Evolutionary conservation across 2,888 invertebrate genomes (phyloP).

Genomic region (Melieria crassipennis): DNA sequence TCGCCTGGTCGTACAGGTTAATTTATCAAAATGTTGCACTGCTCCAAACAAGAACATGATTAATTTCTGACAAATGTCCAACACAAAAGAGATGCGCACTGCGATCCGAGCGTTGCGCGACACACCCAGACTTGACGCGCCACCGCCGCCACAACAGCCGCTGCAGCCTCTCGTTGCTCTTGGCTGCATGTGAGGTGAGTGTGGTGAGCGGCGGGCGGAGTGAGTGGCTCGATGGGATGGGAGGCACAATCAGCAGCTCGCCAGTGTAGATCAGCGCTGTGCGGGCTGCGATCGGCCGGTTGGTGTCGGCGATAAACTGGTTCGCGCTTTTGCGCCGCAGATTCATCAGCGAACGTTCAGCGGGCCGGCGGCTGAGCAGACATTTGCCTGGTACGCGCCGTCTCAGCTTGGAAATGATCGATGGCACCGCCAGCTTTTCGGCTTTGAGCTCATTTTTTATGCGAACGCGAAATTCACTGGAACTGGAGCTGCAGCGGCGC

Average conservation of each 20-base stretch:
- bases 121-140: conserved; percentile 47
- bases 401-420: conserved; percentile 17
- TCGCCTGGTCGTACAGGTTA: conserved; percentile 41
- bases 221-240: background rate
- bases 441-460: conserved; percentile 14
- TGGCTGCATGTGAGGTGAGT: conserved; percentile 5
- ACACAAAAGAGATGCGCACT: conserved; percentile 61
- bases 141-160: too few species aligned
- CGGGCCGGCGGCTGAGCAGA: background rate
- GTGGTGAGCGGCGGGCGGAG: conserved; percentile 1
- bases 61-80: conserved; percentile 65
- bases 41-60: conserved; percentile 60
- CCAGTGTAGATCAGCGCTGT: conserved; percentile 39
- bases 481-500: background rate
- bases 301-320: conserved; percentile 45
- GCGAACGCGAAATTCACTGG: conserved; percentile 5
- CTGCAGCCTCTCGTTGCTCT: background rate
- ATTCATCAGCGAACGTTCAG: conserved; percentile 1
- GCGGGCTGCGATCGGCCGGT: conserved; percentile 2
- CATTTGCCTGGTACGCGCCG: too few species aligned
- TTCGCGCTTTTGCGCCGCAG: conserved; percentile 21
- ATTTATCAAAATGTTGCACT: conserved; percentile 55
- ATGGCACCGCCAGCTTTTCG: conserved; percentile 11
- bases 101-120: conserved; percentile 25
- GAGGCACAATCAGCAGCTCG: conserved; percentile 51